These are phyloP conservation scores for Lytechinus variegatus DNA, from an alignment of 35 echinoderm and acorn worm genomes.

Conservation along the genomic window DNA sequence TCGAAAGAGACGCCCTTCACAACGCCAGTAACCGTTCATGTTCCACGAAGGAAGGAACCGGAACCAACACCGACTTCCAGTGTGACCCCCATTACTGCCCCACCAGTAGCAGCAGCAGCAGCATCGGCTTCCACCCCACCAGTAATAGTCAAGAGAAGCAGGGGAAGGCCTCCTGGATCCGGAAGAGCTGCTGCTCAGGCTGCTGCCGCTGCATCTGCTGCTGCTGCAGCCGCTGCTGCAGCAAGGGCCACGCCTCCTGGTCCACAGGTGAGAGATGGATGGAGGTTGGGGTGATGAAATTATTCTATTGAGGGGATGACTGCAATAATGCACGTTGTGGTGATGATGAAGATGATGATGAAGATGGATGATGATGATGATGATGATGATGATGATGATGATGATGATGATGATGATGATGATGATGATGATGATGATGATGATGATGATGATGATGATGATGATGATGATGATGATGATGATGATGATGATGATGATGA, in stretches of 20 bases:
- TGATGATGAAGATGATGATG: conserved; percentile 40
- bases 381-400: not conserved
- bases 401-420: not conserved
- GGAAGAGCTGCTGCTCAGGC: conserved; percentile 46
- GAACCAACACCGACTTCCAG: not conserved
- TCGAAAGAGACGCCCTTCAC: not conserved
- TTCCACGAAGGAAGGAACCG: conserved; percentile 25
- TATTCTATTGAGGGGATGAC: too few species aligned
- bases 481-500: conserved; percentile 38
- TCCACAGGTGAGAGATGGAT: conserved; percentile 23
- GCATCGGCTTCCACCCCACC: not conserved
- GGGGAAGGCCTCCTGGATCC: conserved; percentile 36
- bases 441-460: conserved; percentile 28
- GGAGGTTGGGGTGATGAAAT: not conserved
- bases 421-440: not conserved
- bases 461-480: not conserved
- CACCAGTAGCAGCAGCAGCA: conserved; percentile 36
- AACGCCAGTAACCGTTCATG: conserved; percentile 29
- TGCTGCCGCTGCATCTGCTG: conserved; percentile 63
- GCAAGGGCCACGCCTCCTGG: conserved; percentile 43
- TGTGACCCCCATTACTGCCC: not conserved
- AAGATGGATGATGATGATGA: not conserved
- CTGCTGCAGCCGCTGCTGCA: conserved; percentile 66
- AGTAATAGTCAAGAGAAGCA: not conserved
- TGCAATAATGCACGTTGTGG: not conserved